Evolutionary conservation across 2,113 vertebrate genomes (phyloP).

Genomic region (Solenodon paradoxus): DNA sequence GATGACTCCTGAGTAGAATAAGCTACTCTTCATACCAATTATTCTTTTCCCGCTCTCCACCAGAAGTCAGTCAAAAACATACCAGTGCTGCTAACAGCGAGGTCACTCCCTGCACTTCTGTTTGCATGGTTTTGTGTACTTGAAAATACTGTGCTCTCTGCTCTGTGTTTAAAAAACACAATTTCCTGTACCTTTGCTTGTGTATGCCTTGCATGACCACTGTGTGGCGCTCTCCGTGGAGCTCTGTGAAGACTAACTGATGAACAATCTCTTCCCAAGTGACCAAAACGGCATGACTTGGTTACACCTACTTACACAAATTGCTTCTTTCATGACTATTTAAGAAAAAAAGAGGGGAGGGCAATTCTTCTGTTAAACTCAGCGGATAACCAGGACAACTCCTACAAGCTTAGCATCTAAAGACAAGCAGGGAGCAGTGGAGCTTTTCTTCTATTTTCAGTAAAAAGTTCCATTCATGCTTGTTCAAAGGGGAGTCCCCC

Average conservation of each 20-base stretch:
- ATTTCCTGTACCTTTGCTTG: not conserved
- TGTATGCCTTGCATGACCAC: not conserved
- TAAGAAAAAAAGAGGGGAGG: not conserved
- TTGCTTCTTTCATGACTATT: not conserved
- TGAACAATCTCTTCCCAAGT: not conserved
- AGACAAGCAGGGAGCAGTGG: not conserved
- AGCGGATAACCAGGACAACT: not conserved
- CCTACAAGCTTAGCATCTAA: not conserved
- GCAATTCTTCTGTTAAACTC: not conserved
- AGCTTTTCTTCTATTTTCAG: slow-evolving; percentile 17
- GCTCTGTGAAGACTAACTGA: not conserved
- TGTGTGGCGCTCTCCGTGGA: not conserved
- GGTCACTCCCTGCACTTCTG: not conserved
- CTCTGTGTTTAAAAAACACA: not conserved
- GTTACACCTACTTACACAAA: not conserved
- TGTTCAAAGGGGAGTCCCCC: not conserved
- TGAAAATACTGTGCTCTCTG: not conserved
- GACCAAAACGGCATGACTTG: not conserved
- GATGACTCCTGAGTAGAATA: not conserved
- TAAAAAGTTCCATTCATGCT: not conserved
- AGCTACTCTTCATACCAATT: not conserved
- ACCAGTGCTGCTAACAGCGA: not conserved
- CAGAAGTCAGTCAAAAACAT: not conserved
- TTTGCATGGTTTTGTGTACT: not conserved
- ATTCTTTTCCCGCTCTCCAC: not conserved